These are phyloP conservation scores for Aptenodytes forsteri DNA, from an alignment of 2,113 vertebrate species.

Conservation along the genomic window DNA sequence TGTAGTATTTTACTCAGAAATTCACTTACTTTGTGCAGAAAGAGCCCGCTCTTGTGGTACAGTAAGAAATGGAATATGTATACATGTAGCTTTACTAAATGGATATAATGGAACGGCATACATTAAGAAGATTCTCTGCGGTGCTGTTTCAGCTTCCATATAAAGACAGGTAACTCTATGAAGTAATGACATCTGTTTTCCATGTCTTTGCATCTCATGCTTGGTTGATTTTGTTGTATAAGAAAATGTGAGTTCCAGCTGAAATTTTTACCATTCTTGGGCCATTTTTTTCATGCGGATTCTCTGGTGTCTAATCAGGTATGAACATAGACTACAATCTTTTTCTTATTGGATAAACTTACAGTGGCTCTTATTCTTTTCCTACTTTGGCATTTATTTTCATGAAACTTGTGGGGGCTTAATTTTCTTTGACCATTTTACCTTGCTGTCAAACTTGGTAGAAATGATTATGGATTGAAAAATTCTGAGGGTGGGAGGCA, in stretches of 20 bases:
- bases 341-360: neutral
- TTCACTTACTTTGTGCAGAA: neutral
- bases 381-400: neutral
- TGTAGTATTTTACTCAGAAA: neutral
- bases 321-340: neutral
- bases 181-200: neutral
- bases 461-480: neutral
- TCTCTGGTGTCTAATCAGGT: neutral
- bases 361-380: neutral
- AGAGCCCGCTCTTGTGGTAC: neutral
- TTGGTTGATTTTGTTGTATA: neutral
- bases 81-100: neutral
- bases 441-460: neutral
- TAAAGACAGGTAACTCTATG: neutral
- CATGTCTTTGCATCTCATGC: neutral
- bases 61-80: neutral
- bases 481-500: neutral
- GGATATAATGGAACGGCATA: neutral
- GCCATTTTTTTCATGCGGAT: neutral
- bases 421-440: neutral
- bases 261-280: neutral
- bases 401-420: neutral
- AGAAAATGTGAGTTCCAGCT: neutral
- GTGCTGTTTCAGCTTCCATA: neutral
- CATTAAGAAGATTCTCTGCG: neutral